phyloP scores from a whole-genome alignment of 2,797 vertebrate species.

The Acridotheres tristis region DNA sequence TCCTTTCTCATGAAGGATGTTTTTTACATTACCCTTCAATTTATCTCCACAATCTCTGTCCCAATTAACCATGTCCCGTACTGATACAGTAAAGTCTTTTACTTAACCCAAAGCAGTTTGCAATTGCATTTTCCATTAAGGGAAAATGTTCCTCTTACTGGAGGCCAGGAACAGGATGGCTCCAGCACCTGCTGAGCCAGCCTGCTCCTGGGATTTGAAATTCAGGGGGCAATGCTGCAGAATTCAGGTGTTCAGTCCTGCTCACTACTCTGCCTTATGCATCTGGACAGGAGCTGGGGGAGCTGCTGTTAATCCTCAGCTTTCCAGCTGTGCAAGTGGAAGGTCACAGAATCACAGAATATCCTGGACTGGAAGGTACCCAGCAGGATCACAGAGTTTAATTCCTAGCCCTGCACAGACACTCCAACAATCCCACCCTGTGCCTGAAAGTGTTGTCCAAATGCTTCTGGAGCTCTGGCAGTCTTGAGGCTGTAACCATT shows the following conservation, averaged over 20 bases:
- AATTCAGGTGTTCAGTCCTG: neutral
- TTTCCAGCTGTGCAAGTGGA: neutral
- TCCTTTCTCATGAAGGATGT: accelerated
- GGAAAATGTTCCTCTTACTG: neutral
- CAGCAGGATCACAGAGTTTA: neutral
- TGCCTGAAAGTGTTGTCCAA: neutral
- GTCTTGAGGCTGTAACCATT: neutral
- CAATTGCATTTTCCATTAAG: neutral
- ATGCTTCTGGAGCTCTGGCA: neutral
- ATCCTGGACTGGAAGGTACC: neutral
- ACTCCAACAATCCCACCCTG: neutral
- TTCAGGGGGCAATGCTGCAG: neutral
- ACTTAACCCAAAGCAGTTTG: neutral
- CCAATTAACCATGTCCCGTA: neutral
- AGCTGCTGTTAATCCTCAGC: neutral
- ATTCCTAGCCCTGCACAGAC: neutral
- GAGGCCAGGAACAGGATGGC: neutral
- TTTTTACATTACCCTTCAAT: neutral
- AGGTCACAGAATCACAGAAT: neutral
- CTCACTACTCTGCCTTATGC: accelerated
- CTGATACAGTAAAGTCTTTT: neutral
- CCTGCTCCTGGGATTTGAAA: neutral
- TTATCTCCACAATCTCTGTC: neutral
- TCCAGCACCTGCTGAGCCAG: neutral
- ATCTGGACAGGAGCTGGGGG: neutral